phyloP scores from a whole-genome alignment of 2,888 invertebrate species.

The Gymnosoma rotundatum region DNA sequence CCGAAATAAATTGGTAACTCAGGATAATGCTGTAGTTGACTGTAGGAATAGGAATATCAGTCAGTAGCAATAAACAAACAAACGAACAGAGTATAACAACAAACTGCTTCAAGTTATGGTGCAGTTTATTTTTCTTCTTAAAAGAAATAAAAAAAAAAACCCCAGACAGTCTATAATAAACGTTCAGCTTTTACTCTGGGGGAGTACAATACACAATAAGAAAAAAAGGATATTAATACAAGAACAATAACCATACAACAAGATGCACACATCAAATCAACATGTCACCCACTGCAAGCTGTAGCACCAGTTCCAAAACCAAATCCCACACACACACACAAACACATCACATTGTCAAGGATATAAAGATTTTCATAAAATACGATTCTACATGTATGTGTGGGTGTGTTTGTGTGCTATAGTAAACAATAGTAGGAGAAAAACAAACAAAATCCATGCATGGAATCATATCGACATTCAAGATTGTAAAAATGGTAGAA shows the following conservation, averaged over 20 bases:
- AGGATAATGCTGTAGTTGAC: constrained; percentile 39
- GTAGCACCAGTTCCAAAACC: background rate
- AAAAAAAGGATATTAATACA: background rate
- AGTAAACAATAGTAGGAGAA: background rate
- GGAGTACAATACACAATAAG: constrained; percentile 5
- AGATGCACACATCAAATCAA: too few species aligned
- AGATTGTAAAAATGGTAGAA: constrained; percentile 34
- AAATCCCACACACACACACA: background rate
- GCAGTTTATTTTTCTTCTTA: constrained; percentile 56
- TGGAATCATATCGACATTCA: constrained; percentile 40
- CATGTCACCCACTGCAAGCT: too few species aligned
- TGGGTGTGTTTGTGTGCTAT: background rate
- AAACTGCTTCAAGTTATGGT: constrained; percentile 35
- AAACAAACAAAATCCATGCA: constrained; percentile 36
- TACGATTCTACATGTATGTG: background rate
- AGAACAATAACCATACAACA: background rate
- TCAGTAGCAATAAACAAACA: background rate
- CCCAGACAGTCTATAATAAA: constrained; percentile 20
- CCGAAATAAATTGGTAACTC: constrained; percentile 23
- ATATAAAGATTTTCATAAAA: constrained; percentile 47
- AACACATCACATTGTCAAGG: constrained; percentile 52
- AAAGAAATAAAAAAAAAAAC: background rate
- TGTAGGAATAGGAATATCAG: constrained; percentile 47
- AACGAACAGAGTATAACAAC: background rate
- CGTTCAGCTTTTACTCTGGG: constrained; percentile 21